A percentile compares a stretch with the other conserved stretches of the same genome.
phyloP scores from a whole-genome alignment of 2,888 invertebrate genomes.

The Dione juno region DNA sequence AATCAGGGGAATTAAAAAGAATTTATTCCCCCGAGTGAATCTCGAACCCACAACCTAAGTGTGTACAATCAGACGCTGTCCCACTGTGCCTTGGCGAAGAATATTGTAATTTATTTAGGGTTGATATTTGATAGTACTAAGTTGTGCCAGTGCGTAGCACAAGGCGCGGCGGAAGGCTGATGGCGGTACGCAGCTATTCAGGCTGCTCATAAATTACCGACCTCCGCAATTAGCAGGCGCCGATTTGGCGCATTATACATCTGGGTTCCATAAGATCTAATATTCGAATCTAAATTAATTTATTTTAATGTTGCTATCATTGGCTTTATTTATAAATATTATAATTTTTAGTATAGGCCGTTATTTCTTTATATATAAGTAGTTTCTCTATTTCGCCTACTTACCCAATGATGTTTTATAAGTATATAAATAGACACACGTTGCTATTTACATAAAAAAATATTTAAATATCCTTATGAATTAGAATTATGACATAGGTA shows the following conservation, averaged over 20 bases:
- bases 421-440: too few species aligned
- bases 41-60: too few species aligned
- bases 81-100: neutral
- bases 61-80: too few species aligned
- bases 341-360: neutral
- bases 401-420: neutral
- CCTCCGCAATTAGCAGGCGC: slow-evolving; percentile 79
- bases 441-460: too few species aligned
- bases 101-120: slow-evolving; percentile 55
- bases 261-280: slow-evolving; percentile 37
- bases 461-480: too few species aligned
- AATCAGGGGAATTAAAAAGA: too few species aligned
- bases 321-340: slow-evolving; percentile 5
- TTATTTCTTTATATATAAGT: neutral
- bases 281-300: slow-evolving; percentile 26
- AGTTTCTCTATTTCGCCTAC: neutral
- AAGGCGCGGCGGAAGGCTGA: slow-evolving; percentile 55
- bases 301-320: slow-evolving; percentile 17
- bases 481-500: too few species aligned
- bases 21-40: too few species aligned
- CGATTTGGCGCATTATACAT: slow-evolving; percentile 72
- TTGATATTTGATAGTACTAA: slow-evolving; percentile 48
- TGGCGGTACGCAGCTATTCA: slow-evolving; percentile 62
- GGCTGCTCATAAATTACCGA: slow-evolving; percentile 72
- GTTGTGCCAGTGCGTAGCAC: slow-evolving; percentile 43